Conservation (phyloP, 1,140 invertebrate genomes). For the Drosophila rufa region DNA sequence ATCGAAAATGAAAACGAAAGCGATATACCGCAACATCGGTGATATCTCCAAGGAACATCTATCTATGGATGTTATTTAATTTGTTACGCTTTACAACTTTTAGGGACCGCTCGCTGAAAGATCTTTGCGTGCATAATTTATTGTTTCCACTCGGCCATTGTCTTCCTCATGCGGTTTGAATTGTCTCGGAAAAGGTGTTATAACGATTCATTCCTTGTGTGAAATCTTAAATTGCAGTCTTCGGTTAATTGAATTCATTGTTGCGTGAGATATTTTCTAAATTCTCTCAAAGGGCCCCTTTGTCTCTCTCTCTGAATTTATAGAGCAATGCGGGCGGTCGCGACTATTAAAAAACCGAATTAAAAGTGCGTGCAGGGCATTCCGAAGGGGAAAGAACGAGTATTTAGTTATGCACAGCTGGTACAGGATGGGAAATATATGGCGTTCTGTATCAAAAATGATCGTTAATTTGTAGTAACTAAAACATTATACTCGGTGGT, state of each 20-base stretch:
- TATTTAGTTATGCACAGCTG: conserved; percentile 69
- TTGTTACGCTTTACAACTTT: conserved; percentile 66
- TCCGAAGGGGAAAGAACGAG: conserved; percentile 18
- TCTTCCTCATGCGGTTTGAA: conserved; percentile 55
- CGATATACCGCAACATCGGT: conserved; percentile 61
- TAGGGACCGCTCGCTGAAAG: conserved; percentile 56
- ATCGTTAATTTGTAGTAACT: conserved; percentile 47
- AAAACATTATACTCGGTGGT: conserved; percentile 35
- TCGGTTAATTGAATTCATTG: conserved; percentile 66
- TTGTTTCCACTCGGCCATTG: conserved; percentile 47
- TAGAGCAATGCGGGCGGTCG: conserved; percentile 73
- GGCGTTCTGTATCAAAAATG: conserved; percentile 16
- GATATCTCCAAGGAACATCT: conserved; percentile 48
- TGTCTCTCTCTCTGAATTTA: conserved; percentile 50
- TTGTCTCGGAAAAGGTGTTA: conserved; percentile 67
- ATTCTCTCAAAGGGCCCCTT: conserved; percentile 34
- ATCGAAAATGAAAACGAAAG: conserved; percentile 71
- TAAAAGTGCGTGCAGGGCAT: conserved; percentile 66
- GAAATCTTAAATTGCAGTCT: conserved; percentile 79
- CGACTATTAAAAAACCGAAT: conserved; percentile 50
- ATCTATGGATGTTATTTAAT: conserved; percentile 71
- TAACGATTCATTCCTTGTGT: conserved; percentile 57
- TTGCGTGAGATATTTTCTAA: conserved; percentile 71
- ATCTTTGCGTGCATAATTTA: conserved; percentile 74
- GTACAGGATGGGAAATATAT: conserved; percentile 22